A percentile compares a stretch with the other conserved stretches of the same genome.
Evolutionary conservation across 2,888 invertebrate species (phyloP).

Genomic region (Acrobasis consociella): DNA sequence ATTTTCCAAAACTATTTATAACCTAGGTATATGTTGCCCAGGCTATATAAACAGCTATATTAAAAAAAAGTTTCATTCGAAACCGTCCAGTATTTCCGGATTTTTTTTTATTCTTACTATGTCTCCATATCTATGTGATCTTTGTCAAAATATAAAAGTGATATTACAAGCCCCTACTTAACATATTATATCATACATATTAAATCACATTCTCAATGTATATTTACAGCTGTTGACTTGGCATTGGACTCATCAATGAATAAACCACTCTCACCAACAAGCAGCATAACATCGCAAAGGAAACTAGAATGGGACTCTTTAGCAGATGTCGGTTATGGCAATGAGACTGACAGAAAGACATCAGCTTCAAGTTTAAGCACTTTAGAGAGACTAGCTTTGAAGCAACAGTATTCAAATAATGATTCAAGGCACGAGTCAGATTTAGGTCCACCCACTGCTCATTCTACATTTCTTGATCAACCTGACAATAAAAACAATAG

Average conservation of each 20-base stretch:
- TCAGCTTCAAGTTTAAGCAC: conserved; percentile 81
- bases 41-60: too few species aligned
- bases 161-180: too few species aligned
- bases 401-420: conserved; percentile 73
- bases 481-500: conserved; percentile 53
- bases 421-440: conserved; percentile 55
- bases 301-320: conserved; percentile 94
- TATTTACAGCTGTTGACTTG: conserved; percentile 65
- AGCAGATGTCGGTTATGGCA: conserved; percentile 92
- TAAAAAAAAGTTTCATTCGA: too few species aligned
- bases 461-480: conserved; percentile 77
- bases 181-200: too few species aligned
- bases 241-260: conserved; percentile 65
- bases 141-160: too few species aligned
- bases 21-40: too few species aligned
- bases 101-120: too few species aligned
- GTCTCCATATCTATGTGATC: too few species aligned
- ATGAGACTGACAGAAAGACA: conserved; percentile 79
- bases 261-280: conserved; percentile 86
- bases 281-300: conserved; percentile 87
- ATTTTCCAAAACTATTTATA: too few species aligned
- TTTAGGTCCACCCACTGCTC: conserved; percentile 75
- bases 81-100: too few species aligned
- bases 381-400: conserved; percentile 84
- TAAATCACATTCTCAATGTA: conserved; percentile 11